phyloP scores from a whole-genome alignment of 2,888 invertebrate genomes.

The Ormia ochracea region DNA sequence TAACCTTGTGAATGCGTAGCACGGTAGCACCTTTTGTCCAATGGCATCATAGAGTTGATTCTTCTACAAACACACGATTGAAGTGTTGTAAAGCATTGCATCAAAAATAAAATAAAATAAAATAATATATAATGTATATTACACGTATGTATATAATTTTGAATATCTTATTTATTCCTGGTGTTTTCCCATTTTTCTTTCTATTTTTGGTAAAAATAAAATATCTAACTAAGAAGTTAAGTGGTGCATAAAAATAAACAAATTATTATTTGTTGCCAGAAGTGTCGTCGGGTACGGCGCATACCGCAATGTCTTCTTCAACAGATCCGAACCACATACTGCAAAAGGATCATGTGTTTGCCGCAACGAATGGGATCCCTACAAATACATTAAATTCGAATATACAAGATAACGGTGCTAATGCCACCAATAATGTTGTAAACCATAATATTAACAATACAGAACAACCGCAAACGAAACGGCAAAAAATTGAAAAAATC shows the following conservation, averaged over 20 bases:
- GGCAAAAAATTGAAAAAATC: constrained; percentile 82
- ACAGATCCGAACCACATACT: constrained; percentile 37
- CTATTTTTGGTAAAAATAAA: constrained; percentile 9
- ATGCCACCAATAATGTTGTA: background rate
- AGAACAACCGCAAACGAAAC: constrained; percentile 90
- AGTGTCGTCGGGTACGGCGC: constrained; percentile 43
- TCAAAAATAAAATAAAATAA: background rate
- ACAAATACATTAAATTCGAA: constrained; percentile 23
- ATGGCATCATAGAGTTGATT: constrained; percentile 63
- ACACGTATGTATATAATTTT: background rate
- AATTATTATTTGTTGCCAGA: background rate
- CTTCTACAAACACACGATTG: constrained; percentile 19
- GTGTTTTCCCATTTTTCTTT: background rate
- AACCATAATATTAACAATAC: constrained; percentile 80
- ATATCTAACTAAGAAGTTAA: background rate
- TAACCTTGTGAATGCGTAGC: constrained; percentile 77
- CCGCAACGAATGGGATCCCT: constrained; percentile 13
- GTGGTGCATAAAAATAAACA: background rate
- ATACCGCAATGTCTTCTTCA: constrained; percentile 43
- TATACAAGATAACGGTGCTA: constrained; percentile 47
- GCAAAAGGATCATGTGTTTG: constrained; percentile 36
- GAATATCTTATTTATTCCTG: background rate
- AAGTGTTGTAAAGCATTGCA: constrained; percentile 12
- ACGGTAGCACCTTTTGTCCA: constrained; percentile 73
- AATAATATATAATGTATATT: too few species aligned